Conservation (phyloP, 2,113 vertebrate genomes). For the Oryctolagus cuniculus region DNA sequence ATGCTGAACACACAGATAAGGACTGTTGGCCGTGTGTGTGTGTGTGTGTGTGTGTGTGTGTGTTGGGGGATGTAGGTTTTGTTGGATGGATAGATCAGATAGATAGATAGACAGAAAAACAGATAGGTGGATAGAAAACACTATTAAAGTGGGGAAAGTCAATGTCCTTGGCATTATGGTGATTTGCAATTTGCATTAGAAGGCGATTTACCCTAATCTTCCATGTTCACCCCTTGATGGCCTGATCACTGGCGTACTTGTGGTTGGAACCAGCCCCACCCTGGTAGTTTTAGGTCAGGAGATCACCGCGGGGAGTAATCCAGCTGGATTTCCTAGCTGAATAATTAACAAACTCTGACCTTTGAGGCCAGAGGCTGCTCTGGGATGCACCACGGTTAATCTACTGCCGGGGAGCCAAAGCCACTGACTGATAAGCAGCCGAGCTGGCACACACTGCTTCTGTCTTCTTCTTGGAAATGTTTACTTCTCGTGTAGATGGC, state of each 20-base stretch:
- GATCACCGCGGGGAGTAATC: background rate
- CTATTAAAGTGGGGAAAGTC: background rate
- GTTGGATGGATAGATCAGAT: too few species aligned
- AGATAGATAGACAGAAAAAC: too few species aligned
- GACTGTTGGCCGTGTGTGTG: too few species aligned
- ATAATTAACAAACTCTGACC: constrained; percentile 8
- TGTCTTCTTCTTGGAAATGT: background rate
- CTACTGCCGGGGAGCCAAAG: background rate
- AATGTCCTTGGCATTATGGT: background rate
- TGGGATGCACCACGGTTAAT: background rate
- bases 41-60: background rate
- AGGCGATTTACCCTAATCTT: background rate
- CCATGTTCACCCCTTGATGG: background rate
- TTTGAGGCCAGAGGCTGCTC: background rate
- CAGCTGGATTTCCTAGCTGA: background rate
- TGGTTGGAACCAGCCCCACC: background rate
- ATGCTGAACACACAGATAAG: background rate
- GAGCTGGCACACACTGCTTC: background rate
- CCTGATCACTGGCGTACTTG: background rate
- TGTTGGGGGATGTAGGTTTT: background rate
- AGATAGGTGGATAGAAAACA: background rate
- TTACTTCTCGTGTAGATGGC: background rate
- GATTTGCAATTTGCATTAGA: background rate
- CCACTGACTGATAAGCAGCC: background rate
- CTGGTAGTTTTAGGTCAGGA: background rate